Percentiles rank a stretch among this genome's conserved stretches.
These are phyloP conservation scores for Isaurus tuberculatus DNA, from an alignment of 92 coral and sea anemone genomes.

Conservation along the genomic window DNA sequence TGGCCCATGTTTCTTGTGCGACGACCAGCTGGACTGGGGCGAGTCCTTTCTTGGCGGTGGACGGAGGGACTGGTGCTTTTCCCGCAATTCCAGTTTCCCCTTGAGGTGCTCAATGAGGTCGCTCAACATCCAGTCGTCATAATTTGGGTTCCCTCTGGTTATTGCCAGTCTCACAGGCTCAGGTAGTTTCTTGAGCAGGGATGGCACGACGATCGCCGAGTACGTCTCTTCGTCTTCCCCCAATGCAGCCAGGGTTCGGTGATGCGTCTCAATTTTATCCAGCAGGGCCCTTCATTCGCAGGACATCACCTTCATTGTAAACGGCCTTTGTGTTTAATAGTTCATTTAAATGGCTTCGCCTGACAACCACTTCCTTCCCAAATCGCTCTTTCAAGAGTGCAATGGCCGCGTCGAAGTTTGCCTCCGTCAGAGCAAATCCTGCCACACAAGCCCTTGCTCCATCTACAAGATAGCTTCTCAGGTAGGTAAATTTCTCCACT, in stretches of 20 bases:
- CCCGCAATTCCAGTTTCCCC: not conserved
- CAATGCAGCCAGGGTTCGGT: constrained; percentile 11
- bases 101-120: not conserved
- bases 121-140: not conserved
- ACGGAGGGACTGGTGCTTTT: constrained; percentile 1
- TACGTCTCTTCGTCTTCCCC: constrained; percentile 19
- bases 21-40: not conserved
- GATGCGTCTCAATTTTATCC: constrained; percentile 17
- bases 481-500: constrained; percentile 8
- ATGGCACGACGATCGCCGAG: constrained; percentile 1
- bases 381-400: not conserved
- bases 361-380: not conserved
- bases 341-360: not conserved
- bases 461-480: not conserved
- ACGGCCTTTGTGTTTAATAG: not conserved
- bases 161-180: not conserved
- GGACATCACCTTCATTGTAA: not conserved
- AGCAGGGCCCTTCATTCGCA: not conserved
- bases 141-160: constrained; percentile 8
- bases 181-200: not conserved
- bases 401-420: not conserved
- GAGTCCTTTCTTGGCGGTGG: constrained; percentile 5
- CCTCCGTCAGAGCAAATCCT: constrained; percentile 2
- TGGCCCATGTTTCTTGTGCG: not conserved
- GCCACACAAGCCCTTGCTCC: constrained; percentile 23